phyloP scores from a whole-genome alignment of 2,888 invertebrate species.

The Eubasilissa splendida region DNA sequence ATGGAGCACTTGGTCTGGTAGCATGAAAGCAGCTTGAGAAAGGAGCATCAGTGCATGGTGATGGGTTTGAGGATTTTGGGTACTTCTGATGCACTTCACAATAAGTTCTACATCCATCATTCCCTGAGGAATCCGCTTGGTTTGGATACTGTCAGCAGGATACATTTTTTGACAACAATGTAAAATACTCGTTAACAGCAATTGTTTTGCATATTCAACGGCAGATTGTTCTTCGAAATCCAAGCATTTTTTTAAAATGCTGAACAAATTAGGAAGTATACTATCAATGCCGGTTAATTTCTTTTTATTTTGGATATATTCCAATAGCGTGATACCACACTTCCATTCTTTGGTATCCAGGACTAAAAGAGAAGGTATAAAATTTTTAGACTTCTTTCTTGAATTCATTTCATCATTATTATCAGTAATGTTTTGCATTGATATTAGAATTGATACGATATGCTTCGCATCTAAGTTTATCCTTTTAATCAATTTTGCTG shows the following conservation, averaged over 20 bases:
- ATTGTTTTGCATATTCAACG: slow-evolving; percentile 91
- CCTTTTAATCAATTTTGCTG: slow-evolving; percentile 77
- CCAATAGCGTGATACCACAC: slow-evolving; percentile 84
- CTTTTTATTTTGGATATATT: slow-evolving; percentile 89
- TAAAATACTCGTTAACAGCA: slow-evolving; percentile 84
- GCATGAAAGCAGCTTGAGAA: slow-evolving; percentile 82
- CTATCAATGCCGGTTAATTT: slow-evolving; percentile 79
- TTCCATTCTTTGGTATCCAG: slow-evolving; percentile 82
- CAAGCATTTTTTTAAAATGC: slow-evolving; percentile 84
- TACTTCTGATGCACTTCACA: slow-evolving; percentile 91
- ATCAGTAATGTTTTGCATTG: slow-evolving; percentile 73
- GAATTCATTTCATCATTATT: slow-evolving; percentile 65
- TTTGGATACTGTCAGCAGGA: slow-evolving; percentile 64
- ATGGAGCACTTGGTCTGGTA: slow-evolving; percentile 89
- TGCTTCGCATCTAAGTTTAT: slow-evolving; percentile 77
- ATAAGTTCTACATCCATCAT: slow-evolving; percentile 82
- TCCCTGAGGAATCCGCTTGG: slow-evolving; percentile 68
- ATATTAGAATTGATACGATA: slow-evolving; percentile 73
- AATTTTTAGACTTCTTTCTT: slow-evolving; percentile 66
- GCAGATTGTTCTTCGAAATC: slow-evolving; percentile 86
- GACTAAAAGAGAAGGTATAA: slow-evolving; percentile 74
- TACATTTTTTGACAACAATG: slow-evolving; percentile 78
- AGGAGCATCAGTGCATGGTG: slow-evolving; percentile 92
- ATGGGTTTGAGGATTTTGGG: slow-evolving; percentile 96
- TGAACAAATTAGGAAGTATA: slow-evolving; percentile 84